Evolutionary conservation across 2,113 vertebrate species (phyloP), one percentile per base, ranked within the genome.

Genomic region (Cyphomyrus plagiostoma): DNA sequence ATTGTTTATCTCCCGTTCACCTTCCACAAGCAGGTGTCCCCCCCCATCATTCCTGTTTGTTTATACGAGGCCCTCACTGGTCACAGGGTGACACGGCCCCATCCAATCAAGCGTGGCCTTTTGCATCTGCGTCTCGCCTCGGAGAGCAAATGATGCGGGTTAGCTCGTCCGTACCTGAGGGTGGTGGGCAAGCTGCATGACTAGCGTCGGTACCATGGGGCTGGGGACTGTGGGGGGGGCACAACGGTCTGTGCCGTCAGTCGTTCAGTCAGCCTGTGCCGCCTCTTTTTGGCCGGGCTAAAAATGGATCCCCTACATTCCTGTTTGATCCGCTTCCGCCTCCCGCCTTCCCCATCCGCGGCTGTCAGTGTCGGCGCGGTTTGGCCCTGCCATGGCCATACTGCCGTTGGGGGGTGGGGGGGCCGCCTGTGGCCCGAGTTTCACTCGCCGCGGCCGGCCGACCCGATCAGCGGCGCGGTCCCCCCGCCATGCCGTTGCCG

Each of bases 41-140:
- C 58, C 70, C 89, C 46, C 89, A 23, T 88, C 30, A 1, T 15
- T 15, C 70, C 30, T 39, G 26, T 88, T 89, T 90, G 48, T 80
- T 87, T 53, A 30, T 89, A 91, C 92, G 92, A 87, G 92, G 91
- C 92, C 94, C 93, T 95, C 95, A 95, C 95, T 95, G 94, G 92
- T 92, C 93, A 88, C 83, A 87, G 80, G 92, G 91, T 90, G 89
- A 70, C 56, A 83, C 91, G 90, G 92, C 93, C 94, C 93, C 91
- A 93, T 93, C 94, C 94, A 94, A 93, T 95, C 95, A 94, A 90
- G 39, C 66, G 39, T 86, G 45, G 74, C 74, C 88, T 83, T 85
- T 90, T 88, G 70, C 91, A 82, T 89, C 92, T 91, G 17, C n/a
- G 94, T 93, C 92, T 91, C 58, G 45, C 77, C 91, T 94, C 93